Conservation (phyloP, 2,113 vertebrate species). For the Pelodiscus sinensis region DNA sequence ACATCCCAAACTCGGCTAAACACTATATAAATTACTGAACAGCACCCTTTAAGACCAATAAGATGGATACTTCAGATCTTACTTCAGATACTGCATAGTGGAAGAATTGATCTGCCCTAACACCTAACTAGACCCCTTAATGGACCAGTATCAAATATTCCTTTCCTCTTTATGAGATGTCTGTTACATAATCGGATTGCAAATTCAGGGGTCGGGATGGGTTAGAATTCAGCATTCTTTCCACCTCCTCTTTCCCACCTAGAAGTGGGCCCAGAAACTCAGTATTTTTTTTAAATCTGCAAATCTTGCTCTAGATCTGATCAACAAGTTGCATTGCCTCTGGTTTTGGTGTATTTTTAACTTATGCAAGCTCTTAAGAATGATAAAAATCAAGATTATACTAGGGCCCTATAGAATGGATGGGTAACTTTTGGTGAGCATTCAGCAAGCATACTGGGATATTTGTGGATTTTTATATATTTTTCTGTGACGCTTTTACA, state of each 20-base stretch:
- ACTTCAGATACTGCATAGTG: neutral
- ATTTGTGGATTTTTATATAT: neutral
- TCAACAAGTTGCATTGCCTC: conserved; percentile 57
- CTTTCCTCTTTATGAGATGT: too few species aligned
- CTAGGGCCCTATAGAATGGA: neutral
- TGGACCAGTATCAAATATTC: too few species aligned
- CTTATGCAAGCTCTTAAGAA: conserved; percentile 45
- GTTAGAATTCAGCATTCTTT: neutral
- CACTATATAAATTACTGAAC: neutral
- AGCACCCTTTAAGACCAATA: neutral
- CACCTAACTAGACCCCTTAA: neutral
- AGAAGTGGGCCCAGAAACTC: neutral
- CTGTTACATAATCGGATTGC: neutral
- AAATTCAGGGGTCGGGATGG: neutral
- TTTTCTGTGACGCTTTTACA: neutral
- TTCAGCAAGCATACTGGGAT: neutral
- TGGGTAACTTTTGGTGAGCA: neutral
- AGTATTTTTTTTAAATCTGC: neutral
- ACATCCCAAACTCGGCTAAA: neutral
- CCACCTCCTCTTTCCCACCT: neutral
- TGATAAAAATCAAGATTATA: conserved; percentile 38
- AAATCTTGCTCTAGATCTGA: conserved; percentile 39
- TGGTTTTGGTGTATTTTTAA: conserved; percentile 57
- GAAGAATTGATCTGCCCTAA: neutral
- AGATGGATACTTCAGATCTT: neutral